Conservation (phyloP, 2,113 vertebrate species). For the Corvus hawaiiensis region DNA sequence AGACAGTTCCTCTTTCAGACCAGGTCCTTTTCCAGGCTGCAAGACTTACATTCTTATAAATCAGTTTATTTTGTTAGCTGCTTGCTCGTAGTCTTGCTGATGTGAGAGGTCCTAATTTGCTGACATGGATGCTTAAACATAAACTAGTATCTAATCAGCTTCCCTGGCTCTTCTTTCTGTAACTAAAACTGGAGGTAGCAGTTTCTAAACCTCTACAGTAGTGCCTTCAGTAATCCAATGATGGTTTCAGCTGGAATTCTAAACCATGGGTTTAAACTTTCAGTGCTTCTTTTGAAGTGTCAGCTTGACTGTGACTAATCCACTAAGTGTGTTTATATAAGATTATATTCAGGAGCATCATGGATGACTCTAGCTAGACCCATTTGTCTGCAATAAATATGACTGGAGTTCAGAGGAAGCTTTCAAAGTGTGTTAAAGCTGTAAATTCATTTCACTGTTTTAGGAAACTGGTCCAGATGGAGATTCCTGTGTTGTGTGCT, state of each 20-base stretch:
- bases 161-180: background rate
- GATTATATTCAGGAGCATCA: background rate
- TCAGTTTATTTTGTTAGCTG: background rate
- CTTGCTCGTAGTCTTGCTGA: background rate
- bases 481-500: constrained; percentile 87
- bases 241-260: background rate
- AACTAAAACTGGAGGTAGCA: background rate
- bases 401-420: background rate
- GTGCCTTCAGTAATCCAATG: background rate
- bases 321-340: background rate
- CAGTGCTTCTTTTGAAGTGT: background rate
- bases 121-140: background rate
- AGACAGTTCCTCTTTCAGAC: background rate
- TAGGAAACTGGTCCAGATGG: constrained; percentile 81
- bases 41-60: background rate
- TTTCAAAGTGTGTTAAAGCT: background rate
- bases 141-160: background rate
- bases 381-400: background rate
- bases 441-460: background rate
- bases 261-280: background rate
- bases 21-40: background rate
- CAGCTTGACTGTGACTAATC: background rate
- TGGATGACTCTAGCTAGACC: background rate
- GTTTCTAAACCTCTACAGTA: background rate
- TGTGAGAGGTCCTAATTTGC: background rate